A percentile compares a stretch with the other conserved stretches of the same genome.
These are phyloP conservation scores for Acronicta aceris DNA, from an alignment of 2,888 invertebrate genomes.

Conservation along the genomic window DNA sequence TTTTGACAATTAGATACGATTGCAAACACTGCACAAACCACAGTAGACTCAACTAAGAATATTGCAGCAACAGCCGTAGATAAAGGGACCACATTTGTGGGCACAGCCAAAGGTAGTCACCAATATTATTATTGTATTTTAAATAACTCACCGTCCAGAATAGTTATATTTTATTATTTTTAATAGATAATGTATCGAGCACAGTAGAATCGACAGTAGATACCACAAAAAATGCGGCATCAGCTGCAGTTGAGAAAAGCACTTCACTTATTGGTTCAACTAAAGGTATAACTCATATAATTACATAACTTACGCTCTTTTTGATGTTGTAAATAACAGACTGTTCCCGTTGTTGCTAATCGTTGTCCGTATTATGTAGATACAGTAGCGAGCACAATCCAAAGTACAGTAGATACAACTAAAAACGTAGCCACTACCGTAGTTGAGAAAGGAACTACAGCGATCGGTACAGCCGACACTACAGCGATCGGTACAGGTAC, in stretches of 20 bases:
- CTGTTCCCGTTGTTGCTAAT: constrained; percentile 7
- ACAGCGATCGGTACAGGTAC: constrained; percentile 47
- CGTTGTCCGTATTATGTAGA: constrained; percentile 26
- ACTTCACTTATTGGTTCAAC: constrained; percentile 46
- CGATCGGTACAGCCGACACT: constrained; percentile 53
- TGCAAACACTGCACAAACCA: constrained; percentile 54
- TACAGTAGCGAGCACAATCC: constrained; percentile 49
- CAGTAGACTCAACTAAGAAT: constrained; percentile 65
- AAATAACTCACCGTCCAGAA: constrained; percentile 1
- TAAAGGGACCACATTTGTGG: constrained; percentile 64
- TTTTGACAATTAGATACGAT: constrained; percentile 58
- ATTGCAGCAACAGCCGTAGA: constrained; percentile 63
- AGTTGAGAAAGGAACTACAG: constrained; percentile 57
- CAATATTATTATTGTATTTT: constrained; percentile 4
- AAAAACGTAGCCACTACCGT: constrained; percentile 60
- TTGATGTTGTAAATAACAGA: neutral
- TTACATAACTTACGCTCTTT: neutral
- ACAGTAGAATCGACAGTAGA: constrained; percentile 66
- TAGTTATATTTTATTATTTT: constrained; percentile 19
- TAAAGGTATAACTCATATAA: constrained; percentile 33
- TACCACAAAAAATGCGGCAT: constrained; percentile 67
- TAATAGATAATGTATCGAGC: constrained; percentile 65
- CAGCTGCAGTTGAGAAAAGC: constrained; percentile 66
- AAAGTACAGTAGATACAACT: constrained; percentile 60
- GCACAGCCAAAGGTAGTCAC: constrained; percentile 65